Base-by-base conservation (phyloP, 2,888 invertebrate genomes). In the Ommatoiulus sabulosus region DNA sequence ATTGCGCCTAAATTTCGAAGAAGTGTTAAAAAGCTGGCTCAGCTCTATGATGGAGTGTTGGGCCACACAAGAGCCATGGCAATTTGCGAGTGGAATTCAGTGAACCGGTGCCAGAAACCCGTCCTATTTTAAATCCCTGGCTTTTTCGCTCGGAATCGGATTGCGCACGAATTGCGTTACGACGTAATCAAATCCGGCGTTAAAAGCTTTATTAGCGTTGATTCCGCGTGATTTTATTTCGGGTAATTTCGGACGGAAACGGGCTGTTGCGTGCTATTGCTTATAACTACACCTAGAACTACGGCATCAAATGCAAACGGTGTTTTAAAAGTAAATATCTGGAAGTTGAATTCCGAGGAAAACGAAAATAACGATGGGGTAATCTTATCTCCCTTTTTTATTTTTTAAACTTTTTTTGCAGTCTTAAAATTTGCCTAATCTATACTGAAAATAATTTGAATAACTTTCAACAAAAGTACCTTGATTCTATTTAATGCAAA, bases 1-100 rank as follows among this genome's bases (percentile, higher is more conserved):
- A 20, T 3, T 3, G n/a, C 3, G 63, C 3, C 63, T 20, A 72
- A 72, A 72, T n/a, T n/a, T 72, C 20, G 1, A 20, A 24, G n/a
- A n/a, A 20, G 63, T 72, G 63, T 72, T 63, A 63, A 63, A 63
- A 63, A 72, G 63, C n/a, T 48, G 48, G 48, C 48, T 48, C 12
- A 7, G 8, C 15, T 48, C 15, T 8, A 15, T 48, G 48, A 15
- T n/a, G 10, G 48, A 8, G 48, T 48, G 8, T 48, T 3, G 63
- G 63, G 63, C 63, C 63, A 72, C 63, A 72, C 63, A 72, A 72
- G 63, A 72, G 63, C 7, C 20, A 20, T 3, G 6, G 63, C 20
- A 72, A 72, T 72, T 72, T 72, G 2, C 20, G 63, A 72, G 63
- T 72, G 63, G 63, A 72, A 72, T 72, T 72, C 63, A 20, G 20